Percentiles rank a stretch among this genome's conserved stretches.
Conservation (phyloP, 2,888 invertebrate species). For the Chloroclysta siterata region DNA sequence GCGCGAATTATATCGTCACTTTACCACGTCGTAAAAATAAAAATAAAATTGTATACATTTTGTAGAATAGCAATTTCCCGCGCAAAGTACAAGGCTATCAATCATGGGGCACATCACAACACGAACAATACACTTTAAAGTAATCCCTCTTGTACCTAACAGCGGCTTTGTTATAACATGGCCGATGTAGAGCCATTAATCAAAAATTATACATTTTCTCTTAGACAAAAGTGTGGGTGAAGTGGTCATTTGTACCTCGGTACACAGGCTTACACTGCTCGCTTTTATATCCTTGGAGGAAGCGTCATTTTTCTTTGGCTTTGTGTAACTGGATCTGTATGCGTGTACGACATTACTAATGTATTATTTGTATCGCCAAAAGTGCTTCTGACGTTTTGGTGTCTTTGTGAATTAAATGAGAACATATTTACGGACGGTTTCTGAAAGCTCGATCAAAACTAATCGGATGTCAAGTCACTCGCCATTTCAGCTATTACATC, state of each 20-base stretch:
- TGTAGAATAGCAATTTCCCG: slow-evolving; percentile 18
- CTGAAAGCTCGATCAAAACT: no score
- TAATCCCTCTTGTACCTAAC: slow-evolving; percentile 15
- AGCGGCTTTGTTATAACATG: slow-evolving; percentile 5
- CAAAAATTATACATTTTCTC: slow-evolving; percentile 8
- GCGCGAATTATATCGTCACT: not conserved
- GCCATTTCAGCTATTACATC: no score
- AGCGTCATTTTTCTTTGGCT: no score
- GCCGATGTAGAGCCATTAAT: slow-evolving; percentile 7
- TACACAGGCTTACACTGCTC: no score
- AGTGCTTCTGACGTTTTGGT: no score
- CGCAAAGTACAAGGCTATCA: slow-evolving; percentile 19
- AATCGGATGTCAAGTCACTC: no score
- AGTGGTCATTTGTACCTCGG: not conserved
- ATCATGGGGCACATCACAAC: slow-evolving; percentile 20
- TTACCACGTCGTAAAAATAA: slow-evolving; percentile 17
- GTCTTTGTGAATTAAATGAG: no score
- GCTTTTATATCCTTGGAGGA: no score
- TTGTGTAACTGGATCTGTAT: no score
- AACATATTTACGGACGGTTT: no score
- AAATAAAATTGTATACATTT: slow-evolving; percentile 14
- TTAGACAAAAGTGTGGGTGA: not conserved
- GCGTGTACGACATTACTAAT: no score
- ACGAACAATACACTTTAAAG: slow-evolving; percentile 25
- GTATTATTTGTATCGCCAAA: no score